phyloP scores from a whole-genome alignment of 2,113 vertebrate species.

The Tragulus kanchil region DNA sequence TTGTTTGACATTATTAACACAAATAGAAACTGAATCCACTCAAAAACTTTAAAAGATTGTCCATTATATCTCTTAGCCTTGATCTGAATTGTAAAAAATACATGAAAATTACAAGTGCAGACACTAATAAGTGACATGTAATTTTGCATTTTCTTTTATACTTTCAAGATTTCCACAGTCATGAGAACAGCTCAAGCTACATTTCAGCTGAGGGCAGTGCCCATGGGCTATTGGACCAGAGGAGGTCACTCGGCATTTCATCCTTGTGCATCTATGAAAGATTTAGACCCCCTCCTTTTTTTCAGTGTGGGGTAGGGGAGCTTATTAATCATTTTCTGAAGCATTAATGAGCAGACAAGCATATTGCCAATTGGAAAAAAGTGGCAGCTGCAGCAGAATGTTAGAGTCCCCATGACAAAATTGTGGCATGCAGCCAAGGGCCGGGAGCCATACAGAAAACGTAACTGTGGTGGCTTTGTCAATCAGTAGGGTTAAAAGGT shows the following conservation, averaged over 20 bases:
- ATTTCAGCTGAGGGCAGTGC: not conserved
- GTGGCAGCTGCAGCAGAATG: constrained; percentile 35
- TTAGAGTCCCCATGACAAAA: not conserved
- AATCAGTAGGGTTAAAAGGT: constrained; percentile 65
- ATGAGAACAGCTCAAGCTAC: not conserved
- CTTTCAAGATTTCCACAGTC: not conserved
- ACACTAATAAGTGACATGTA: constrained; percentile 7
- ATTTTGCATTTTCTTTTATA: constrained; percentile 17
- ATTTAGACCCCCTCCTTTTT: not conserved
- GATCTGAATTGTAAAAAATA: constrained; percentile 58
- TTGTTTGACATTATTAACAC: constrained; percentile 40
- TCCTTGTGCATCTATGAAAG: constrained; percentile 26
- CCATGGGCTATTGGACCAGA: not conserved
- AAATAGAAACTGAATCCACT: constrained; percentile 28
- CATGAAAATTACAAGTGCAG: constrained; percentile 34
- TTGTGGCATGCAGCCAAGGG: not conserved
- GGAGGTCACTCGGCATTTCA: not conserved
- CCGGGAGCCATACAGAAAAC: not conserved
- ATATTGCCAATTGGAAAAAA: constrained; percentile 25
- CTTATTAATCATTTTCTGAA: constrained; percentile 72
- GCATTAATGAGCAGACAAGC: constrained; percentile 59
- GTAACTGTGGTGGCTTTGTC: constrained; percentile 35
- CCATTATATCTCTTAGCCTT: not conserved
- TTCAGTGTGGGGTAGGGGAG: not conserved
- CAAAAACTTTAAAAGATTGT: not conserved